Evolutionary conservation across 2,797 vertebrate species (phyloP), one percentile per base, ranked within the genome.

Genomic region (Chloroceryle inda): DNA sequence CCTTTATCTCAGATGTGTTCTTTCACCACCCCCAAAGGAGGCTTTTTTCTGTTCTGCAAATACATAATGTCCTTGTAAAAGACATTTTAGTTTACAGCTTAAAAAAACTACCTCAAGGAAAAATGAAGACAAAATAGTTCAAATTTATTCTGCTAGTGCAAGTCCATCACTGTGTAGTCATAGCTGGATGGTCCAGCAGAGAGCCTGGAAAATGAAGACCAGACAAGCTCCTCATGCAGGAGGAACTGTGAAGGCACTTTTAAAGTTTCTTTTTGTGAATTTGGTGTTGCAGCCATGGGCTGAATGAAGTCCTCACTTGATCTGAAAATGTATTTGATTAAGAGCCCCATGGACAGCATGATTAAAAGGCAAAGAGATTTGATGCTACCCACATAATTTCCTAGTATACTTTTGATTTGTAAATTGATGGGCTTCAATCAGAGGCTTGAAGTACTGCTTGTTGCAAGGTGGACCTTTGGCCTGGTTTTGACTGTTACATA

Each of bases 311-410:
- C 66, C 45, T 59, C n/a, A 18, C 19, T 47, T 31, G 16, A 35
- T 52, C 61, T 84, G 55, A 77, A 89, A 42, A 45, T 13, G 29
- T 0, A 5, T 24, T 26, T 9, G 14, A 40, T 84, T 71, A 38
- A 52, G 26, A 63, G 22, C 47, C 8, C 33, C 18, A 9, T 1
- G 17, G 24, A 23, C 0, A 0, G 1, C 12, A 18, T 33, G 31
- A 49, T 5, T n/a, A 44, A 89, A 79, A 86, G 19, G 37, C 56
- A 67, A 61, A 73, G 68, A 56, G 9, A 50, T 38, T 42, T 62
- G 18, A 21, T 75, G 38, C 7, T 45, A 7, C 2, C 17, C 20
- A 26, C 13, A 10, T 47, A 31, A 64, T 18, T 52, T 68, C 38
- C 16, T 13, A 12, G 4, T n/a, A 4, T 74, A 19, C 11, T 90